Evolutionary conservation across 2,888 invertebrate genomes (phyloP), one percentile per base, ranked within the genome.

Genomic region (Dryobota labecula): DNA sequence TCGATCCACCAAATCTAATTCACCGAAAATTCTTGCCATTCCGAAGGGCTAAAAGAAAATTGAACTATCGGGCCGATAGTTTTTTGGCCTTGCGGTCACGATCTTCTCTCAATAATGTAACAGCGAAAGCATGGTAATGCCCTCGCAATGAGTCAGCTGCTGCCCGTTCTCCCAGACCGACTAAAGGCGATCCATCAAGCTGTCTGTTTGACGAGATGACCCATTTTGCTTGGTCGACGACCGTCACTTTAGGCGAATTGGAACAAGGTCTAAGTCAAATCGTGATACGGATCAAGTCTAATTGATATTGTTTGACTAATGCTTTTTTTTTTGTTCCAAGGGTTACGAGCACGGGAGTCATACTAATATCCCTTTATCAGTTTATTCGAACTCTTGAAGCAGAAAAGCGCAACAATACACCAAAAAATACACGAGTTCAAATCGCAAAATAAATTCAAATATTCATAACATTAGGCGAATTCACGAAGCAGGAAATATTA

Each of bases 151-250:
- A 90, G 87, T 90, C 90, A 88, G 90, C 90, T 84, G 79, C 61
- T 75, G 79, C 49, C 77, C 71, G 73, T 65, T 64, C 75, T 70
- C 67, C 33, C 77, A 67, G 66, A 58, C 78, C 66, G 77, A 78
- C 80, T 78, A 78, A 82, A 63, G 78, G 84, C 86, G 83, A 90
- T 90, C 90, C 88, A 91, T 90, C 91, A 90, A 88, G 75, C 89
- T 90, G 90, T 89, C 91, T 80, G 74, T 85, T 84, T 78, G 87
- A 85, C 81, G 73, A 83, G 88, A 88, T 88, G 90, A 86, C 87
- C 90, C 83, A 78, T 84, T 77, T 86, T 86, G 83, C 75, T 83
- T 82, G 82, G 82, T 81, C 80, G 79, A 79, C 72, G 64, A 70
- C 72, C 74, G 71, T 84, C 84, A 78, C 70, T 76, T 68, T 63